A percentile compares a stretch with the other conserved stretches of the same genome.
Conservation (phyloP, 1,140 invertebrate species). For the Panagrolaimus sp. region DNA sequence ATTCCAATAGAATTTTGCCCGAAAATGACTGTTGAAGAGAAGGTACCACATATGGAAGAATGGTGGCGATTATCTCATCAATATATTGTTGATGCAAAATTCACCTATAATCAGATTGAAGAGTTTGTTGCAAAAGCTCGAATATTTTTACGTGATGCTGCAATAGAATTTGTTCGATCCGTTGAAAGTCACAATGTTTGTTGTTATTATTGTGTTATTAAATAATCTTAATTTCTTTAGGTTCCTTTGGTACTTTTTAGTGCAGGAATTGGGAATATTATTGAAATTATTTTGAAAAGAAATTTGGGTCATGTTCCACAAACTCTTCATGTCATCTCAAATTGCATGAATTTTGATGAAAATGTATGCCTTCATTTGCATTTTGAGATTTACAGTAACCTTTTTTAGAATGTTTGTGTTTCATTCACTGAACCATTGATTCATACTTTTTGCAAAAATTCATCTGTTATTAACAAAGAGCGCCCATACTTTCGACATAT, state of each 20-base stretch:
- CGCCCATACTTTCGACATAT: conserved; percentile 51
- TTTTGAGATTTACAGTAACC: conserved; percentile 27
- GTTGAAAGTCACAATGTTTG: conserved; percentile 68
- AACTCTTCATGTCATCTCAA: conserved; percentile 83
- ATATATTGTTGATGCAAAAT: conserved; percentile 36
- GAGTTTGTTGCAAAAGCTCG: conserved; percentile 21
- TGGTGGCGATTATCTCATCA: conserved; percentile 64
- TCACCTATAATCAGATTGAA: conserved; percentile 20
- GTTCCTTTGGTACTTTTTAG: conserved; percentile 81
- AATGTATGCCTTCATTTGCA: conserved; percentile 60
- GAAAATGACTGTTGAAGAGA: conserved; percentile 70
- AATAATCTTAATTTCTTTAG: no score
- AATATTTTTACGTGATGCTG: conserved; percentile 64
- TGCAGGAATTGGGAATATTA: conserved; percentile 81
- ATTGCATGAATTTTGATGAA: conserved; percentile 75
- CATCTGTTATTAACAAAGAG: conserved; percentile 50
- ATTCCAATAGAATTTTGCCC: conserved; percentile 77
- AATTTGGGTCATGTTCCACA: conserved; percentile 67
- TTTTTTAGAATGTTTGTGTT: conserved; percentile 40
- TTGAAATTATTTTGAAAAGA: conserved; percentile 71
- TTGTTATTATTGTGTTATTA: no score
- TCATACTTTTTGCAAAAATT: conserved; percentile 58
- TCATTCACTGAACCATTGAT: conserved; percentile 53
- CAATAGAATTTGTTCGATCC: conserved; percentile 69
- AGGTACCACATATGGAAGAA: conserved; percentile 73